These are phyloP conservation scores for Bolborhynchus lineola DNA, from an alignment of 2,113 vertebrate species.

Conservation along the genomic window DNA sequence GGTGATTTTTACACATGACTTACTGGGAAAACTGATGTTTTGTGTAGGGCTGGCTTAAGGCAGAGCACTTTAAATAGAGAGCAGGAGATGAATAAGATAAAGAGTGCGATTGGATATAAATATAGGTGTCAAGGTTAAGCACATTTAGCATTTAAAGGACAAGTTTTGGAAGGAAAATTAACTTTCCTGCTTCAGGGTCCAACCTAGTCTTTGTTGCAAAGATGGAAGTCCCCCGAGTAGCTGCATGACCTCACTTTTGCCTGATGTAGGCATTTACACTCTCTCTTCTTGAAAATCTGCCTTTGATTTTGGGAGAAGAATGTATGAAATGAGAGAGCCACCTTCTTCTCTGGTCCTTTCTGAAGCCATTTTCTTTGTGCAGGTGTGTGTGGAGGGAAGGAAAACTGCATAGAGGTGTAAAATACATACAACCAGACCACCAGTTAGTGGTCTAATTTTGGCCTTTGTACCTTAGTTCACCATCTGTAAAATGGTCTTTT, in stretches of 20 bases:
- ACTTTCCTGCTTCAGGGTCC: background rate
- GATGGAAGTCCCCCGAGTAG: background rate
- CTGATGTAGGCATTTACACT: background rate
- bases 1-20: background rate
- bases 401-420: background rate
- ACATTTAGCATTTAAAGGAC: background rate
- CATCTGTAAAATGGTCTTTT: background rate
- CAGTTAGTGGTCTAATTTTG: background rate
- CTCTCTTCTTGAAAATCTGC: background rate
- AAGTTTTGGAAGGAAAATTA: background rate
- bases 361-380: background rate
- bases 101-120: background rate
- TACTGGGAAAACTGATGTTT: background rate
- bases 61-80: background rate
- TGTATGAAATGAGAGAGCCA: background rate
- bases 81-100: background rate
- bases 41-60: conserved; percentile 24
- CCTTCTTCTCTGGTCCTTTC: background rate
- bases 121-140: background rate
- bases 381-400: background rate
- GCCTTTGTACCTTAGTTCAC: background rate
- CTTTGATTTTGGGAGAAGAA: background rate
- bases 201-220: background rate
- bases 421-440: background rate
- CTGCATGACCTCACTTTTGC: background rate